Percentiles rank a stretch among this genome's conserved stretches.
Conservation (phyloP, 2,888 invertebrate genomes). For the Neuroscelio doddi region DNA sequence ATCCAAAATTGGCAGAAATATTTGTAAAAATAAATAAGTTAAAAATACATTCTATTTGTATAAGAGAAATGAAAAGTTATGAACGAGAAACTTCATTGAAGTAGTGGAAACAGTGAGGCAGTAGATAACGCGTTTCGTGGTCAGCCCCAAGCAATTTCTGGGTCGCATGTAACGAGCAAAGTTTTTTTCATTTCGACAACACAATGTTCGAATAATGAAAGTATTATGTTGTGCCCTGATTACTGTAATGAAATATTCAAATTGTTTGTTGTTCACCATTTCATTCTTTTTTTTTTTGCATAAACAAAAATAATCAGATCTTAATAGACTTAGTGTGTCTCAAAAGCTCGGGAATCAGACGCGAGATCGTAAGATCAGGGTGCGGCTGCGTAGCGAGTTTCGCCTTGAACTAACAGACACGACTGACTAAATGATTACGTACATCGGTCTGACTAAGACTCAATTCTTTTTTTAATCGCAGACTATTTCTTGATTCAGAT, state of each 20-base stretch:
- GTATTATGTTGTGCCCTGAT: constrained; percentile 1
- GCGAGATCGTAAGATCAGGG: constrained; percentile 9
- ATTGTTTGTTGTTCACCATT: neutral
- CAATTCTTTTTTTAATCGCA: constrained; percentile 27
- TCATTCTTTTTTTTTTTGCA: neutral
- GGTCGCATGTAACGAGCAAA: constrained; percentile 16
- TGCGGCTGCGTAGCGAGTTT: constrained; percentile 8
- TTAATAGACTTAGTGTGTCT: neutral
- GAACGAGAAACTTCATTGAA: constrained; percentile 13
- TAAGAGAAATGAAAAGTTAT: no score
- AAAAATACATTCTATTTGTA: no score
- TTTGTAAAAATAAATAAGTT: no score
- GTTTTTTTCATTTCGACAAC: constrained; percentile 14
- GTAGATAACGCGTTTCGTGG: constrained; percentile 32
- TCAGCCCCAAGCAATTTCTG: constrained; percentile 30
- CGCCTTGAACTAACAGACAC: constrained; percentile 7
- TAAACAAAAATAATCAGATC: neutral
- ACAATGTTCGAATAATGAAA: constrained; percentile 13
- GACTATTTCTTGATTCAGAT: constrained; percentile 44
- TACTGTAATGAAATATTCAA: constrained; percentile 2
- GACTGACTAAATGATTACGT: constrained; percentile 43
- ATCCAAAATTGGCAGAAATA: no score
- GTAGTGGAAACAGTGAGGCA: constrained; percentile 15
- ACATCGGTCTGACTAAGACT: constrained; percentile 36
- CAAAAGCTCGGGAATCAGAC: constrained; percentile 7